Evolutionary conservation across 2,113 vertebrate genomes (phyloP).

Genomic region (Rhinogobius similis): DNA sequence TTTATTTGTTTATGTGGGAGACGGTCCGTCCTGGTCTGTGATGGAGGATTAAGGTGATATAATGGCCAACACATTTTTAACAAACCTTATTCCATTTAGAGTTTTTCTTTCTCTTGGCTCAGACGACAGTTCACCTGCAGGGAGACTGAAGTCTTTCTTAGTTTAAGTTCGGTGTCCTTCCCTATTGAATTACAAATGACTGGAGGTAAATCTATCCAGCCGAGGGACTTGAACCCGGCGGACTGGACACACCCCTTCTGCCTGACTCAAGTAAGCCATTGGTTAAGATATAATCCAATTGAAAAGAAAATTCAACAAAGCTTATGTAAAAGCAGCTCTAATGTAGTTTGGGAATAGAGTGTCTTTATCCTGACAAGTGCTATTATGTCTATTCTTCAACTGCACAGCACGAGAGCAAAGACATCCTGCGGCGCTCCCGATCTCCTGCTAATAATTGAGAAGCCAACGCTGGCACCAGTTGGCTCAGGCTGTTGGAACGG

Average conservation of each 20-base stretch:
- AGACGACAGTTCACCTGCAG: too few species aligned
- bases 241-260: background rate
- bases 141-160: background rate
- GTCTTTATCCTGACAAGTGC: background rate
- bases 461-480: conserved; percentile 15
- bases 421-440: conserved; percentile 23
- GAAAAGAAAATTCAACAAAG: conserved; percentile 7
- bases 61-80: too few species aligned
- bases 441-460: conserved; percentile 37
- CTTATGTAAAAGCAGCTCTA: background rate
- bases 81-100: too few species aligned
- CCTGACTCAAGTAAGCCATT: background rate
- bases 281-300: background rate
- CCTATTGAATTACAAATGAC: background rate
- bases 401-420: conserved; percentile 18
- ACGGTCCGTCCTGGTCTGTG: too few species aligned
- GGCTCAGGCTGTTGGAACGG: conserved; percentile 20
- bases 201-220: background rate
- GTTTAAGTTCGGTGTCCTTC: background rate
- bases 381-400: conserved; percentile 13
- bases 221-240: background rate
- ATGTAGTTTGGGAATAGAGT: background rate
- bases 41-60: too few species aligned
- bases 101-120: too few species aligned
- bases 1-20: too few species aligned